Base-by-base conservation (phyloP, 2,113 vertebrate species). In the Pan paniscus region DNA sequence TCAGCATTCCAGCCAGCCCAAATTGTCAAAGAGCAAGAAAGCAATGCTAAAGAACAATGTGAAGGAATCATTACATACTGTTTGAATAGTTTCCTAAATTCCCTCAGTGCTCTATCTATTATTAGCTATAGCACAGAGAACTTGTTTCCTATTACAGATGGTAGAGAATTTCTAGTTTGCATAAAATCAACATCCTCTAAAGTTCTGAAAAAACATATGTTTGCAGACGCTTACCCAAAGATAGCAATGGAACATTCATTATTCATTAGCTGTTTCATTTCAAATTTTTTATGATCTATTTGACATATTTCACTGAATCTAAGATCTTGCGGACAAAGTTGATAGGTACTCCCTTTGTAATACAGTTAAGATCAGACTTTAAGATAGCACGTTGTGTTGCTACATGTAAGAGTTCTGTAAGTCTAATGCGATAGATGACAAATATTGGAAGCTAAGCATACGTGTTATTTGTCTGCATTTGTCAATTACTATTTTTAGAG, bases 151-250 rank as follows among this genome's bases (percentile, higher is more conserved):
- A 38, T 93, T 97, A 89, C 52, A 91, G 75, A 75, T 94, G 67
- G 78, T 52, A 10, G 67, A 85, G 38, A 23, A 79, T 76, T 81
- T 96, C 89, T 90, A 72, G 25, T 90, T 75, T 96, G 68, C 83
- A 96, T 96, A 96, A 92, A 94, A 88, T 94, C 80, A 89, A 88
- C 61, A 97, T 93, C 75, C 38, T 76, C 68, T 73, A 76, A 96
- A 79, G 12, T 90, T 68, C 50, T 90, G 38, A 67, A 82, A 94
- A 93, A 57, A n/a, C 64, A 75, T 80, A 96, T 73, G 32, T 81
- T 93, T 98, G 46, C 46, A 87, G 90, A 96, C 35, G 25, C 92
- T 68, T 81, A 61, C 30, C 40, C 79, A 68, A 90, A 97, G 61
- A 85, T 48, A 87, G 23, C n/a, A 89, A 79, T 4, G 88, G 80